A percentile compares a stretch with the other conserved stretches of the same genome.
These are phyloP conservation scores for Cliona cf. orientalis DNA, from an alignment of 37 sponge, comb jelly and placozoan genomes.

Conservation along the genomic window DNA sequence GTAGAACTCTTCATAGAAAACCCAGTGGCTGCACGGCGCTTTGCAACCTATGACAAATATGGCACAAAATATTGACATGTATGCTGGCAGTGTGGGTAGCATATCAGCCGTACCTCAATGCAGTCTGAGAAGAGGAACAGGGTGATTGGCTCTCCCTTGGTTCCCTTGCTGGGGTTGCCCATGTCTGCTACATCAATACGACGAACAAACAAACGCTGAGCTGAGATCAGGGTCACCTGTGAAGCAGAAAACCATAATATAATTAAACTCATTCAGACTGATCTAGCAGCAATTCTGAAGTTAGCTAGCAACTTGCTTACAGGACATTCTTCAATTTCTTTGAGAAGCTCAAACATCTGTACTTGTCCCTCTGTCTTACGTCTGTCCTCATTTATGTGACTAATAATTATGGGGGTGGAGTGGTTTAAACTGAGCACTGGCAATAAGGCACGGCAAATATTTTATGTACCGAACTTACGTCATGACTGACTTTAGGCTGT, in stretches of 20 bases:
- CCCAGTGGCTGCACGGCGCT: constrained; percentile 10
- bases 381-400: constrained; percentile 94
- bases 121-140: constrained; percentile 88
- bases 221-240: neutral
- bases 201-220: constrained; percentile 64
- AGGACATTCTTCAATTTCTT: constrained; percentile 90
- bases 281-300: neutral
- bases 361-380: constrained; percentile 91
- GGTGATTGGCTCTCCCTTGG: constrained; percentile 46
- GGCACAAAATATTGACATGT: neutral
- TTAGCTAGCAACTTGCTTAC: constrained; percentile 43
- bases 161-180: constrained; percentile 42
- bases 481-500: constrained; percentile 78
- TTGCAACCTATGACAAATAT: constrained; percentile 52
- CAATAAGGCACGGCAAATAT: neutral
- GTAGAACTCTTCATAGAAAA: constrained; percentile 17
- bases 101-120: constrained; percentile 87
- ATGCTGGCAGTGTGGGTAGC: too few relatives aligned
- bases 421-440: neutral
- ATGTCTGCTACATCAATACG: constrained; percentile 76
- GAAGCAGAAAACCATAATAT: neutral
- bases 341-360: constrained; percentile 91
- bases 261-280: neutral
- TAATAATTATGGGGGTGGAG: too few relatives aligned
- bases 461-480: constrained; percentile 51